phyloP scores from a whole-genome alignment of 2,113 vertebrate genomes.

The Hypomesus transpacificus region DNA sequence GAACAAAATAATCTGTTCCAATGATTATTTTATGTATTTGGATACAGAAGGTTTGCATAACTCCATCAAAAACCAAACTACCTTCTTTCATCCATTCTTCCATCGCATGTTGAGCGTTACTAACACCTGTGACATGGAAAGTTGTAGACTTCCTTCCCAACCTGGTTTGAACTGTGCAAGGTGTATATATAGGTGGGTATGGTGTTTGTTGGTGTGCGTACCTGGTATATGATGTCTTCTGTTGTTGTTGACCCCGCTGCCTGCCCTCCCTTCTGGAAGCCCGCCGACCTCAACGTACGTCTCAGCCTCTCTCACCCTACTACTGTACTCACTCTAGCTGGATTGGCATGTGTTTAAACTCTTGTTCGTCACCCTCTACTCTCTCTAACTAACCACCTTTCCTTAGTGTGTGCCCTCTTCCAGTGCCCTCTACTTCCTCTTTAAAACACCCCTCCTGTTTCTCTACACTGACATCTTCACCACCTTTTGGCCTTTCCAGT shows the following conservation, averaged over 20 bases:
- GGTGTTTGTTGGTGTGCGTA: constrained; percentile 59
- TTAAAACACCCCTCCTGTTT: background rate
- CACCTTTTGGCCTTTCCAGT: background rate
- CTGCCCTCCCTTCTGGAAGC: constrained; percentile 72
- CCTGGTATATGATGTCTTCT: constrained; percentile 74
- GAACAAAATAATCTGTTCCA: constrained; percentile 45
- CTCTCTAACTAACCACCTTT: background rate
- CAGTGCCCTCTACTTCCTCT: too few species aligned
- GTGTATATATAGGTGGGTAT: constrained; percentile 39
- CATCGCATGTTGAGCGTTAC: background rate
- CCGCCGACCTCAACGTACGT: constrained; percentile 76
- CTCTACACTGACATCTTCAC: too few species aligned
- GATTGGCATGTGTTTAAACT: background rate
- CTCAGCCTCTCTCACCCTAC: constrained; percentile 40
- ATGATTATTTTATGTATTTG: constrained; percentile 66
- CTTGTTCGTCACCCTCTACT: background rate
- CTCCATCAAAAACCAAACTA: constrained; percentile 36
- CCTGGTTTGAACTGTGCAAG: constrained; percentile 27
- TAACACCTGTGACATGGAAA: background rate
- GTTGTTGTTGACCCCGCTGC: constrained; percentile 66
- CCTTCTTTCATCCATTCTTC: background rate
- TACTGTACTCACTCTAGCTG: background rate
- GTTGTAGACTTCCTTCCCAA: background rate
- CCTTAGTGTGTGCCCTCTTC: too few species aligned
- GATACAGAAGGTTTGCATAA: constrained; percentile 60